These are phyloP conservation scores for Coregonus clupeaformis DNA, from an alignment of 2,113 vertebrate genomes.

Conservation along the genomic window DNA sequence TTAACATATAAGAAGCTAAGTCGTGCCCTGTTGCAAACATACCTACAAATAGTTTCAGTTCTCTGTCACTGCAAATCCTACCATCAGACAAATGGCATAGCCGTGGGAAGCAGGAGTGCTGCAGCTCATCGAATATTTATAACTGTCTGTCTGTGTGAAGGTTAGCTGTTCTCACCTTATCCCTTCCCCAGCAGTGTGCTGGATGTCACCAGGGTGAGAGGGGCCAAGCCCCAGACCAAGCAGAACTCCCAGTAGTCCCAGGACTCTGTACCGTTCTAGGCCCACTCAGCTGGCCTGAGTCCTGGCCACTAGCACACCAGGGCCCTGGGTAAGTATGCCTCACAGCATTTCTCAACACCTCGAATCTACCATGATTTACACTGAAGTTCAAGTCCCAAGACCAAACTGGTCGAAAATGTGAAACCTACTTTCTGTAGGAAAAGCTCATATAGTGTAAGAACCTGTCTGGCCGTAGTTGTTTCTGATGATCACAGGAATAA, in stretches of 20 bases:
- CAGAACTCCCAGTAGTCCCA: conserved; percentile 3
- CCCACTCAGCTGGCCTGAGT: neutral
- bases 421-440: neutral
- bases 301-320: neutral
- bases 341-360: too few species aligned
- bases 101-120: neutral
- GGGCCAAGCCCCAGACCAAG: conserved; percentile 4
- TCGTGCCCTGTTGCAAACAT: too few species aligned
- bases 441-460: neutral
- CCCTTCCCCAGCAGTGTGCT: conserved; percentile 33
- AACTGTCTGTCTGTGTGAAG: conserved; percentile 26
- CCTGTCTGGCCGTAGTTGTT: neutral
- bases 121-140: neutral
- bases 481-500: neutral
- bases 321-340: conserved; percentile 26
- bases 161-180: neutral
- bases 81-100: too few species aligned
- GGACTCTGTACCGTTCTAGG: neutral
- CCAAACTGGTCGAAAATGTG: too few species aligned
- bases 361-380: neutral
- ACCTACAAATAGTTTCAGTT: too few species aligned
- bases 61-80: too few species aligned
- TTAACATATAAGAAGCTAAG: too few species aligned
- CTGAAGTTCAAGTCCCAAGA: neutral
- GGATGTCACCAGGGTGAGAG: conserved; percentile 24